These are phyloP conservation scores for Dolomedes plantarius DNA, from an alignment of 2,888 invertebrate species.

Conservation along the genomic window DNA sequence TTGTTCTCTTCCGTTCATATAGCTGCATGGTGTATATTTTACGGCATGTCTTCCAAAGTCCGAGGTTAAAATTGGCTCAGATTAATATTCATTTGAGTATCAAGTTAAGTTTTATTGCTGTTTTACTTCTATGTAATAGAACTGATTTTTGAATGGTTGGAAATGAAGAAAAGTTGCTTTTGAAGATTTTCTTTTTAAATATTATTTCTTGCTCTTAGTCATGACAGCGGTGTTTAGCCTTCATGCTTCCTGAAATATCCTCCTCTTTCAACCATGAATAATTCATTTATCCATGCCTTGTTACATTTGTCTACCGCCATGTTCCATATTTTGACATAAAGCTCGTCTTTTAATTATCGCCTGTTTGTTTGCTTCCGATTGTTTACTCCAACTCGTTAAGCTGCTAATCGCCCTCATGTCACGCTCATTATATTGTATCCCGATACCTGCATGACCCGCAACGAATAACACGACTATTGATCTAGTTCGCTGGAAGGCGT, in stretches of 20 bases:
- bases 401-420: neutral
- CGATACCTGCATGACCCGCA: neutral
- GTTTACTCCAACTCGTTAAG: neutral
- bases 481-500: neutral
- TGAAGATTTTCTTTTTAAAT: too few relatives aligned
- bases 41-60: too few relatives aligned
- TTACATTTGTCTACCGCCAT: neutral
- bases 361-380: neutral
- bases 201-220: too few relatives aligned
- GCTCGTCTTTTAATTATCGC: neutral
- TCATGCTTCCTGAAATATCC: neutral
- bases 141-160: too few relatives aligned
- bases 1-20: too few relatives aligned
- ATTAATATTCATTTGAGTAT: too few relatives aligned
- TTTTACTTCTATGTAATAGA: too few relatives aligned
- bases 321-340: neutral
- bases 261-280: neutral
- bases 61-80: too few relatives aligned
- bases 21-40: too few relatives aligned
- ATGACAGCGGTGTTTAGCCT: too few relatives aligned
- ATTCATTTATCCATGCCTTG: neutral
- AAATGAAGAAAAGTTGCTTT: too few relatives aligned
- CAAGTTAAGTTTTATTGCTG: too few relatives aligned
- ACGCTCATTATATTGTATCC: neutral
- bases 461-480: neutral